These are phyloP conservation scores for Meloidogyne chitwoodi DNA, from an alignment of 1,140 invertebrate species.

Conservation along the genomic window DNA sequence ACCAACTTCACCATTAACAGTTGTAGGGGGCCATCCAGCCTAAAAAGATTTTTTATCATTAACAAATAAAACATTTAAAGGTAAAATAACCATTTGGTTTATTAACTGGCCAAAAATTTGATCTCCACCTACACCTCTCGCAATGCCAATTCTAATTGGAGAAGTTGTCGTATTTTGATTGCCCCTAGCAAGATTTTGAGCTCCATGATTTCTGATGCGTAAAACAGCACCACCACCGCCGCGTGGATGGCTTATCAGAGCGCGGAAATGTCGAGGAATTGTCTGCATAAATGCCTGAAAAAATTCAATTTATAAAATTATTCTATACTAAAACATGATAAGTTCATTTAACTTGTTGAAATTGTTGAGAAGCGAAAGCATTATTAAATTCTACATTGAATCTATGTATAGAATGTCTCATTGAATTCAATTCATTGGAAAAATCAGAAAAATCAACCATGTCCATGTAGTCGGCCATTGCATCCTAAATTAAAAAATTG, in stretches of 20 bases:
- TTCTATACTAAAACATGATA: background rate
- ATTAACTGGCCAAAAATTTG: background rate
- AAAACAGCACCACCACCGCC: constrained; percentile 1
- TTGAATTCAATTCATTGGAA: constrained; percentile 15
- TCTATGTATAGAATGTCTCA: constrained; percentile 8
- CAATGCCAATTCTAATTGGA: background rate
- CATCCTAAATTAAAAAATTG: constrained; percentile 24
- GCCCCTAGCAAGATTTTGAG: background rate
- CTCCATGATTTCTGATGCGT: constrained; percentile 1
- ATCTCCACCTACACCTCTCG: background rate
- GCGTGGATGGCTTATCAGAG: background rate
- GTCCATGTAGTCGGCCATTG: constrained; percentile 37
- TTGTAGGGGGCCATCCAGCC: background rate
- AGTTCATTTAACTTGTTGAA: constrained; percentile 15
- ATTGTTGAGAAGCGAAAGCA: background rate
- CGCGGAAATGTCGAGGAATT: background rate
- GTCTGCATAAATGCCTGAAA: background rate
- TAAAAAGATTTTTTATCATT: background rate
- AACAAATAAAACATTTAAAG: background rate
- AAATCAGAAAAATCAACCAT: constrained; percentile 24
- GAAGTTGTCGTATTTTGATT: background rate
- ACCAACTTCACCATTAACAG: background rate
- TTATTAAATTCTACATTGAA: background rate
- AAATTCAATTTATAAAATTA: background rate
- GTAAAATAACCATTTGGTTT: background rate